Conservation (phyloP, 2,113 vertebrate species). For the Athene noctua region DNA sequence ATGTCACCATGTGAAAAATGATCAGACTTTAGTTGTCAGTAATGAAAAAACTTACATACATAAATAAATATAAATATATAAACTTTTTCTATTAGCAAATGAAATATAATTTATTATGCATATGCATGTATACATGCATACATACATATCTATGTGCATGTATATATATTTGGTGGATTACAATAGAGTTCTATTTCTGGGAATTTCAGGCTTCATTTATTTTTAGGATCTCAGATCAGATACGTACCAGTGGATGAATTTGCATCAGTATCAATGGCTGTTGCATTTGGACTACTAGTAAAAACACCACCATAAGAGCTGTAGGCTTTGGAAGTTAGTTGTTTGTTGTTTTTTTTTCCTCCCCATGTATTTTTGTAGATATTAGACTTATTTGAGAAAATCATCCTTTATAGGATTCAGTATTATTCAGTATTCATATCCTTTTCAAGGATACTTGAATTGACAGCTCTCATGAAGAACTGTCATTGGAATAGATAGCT, state of each 20-base stretch:
- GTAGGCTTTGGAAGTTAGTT: not conserved
- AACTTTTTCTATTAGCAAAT: not conserved
- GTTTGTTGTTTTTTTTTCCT: no score
- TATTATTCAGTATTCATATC: not conserved
- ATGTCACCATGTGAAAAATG: not conserved
- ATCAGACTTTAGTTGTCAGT: not conserved
- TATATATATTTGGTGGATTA: not conserved
- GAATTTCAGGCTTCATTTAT: not conserved
- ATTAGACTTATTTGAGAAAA: not conserved
- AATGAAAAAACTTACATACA: not conserved
- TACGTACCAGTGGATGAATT: not conserved
- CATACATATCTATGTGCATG: not conserved
- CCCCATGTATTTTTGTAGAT: not conserved
- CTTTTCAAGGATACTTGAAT: not conserved
- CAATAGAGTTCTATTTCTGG: not conserved
- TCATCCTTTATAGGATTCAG: not conserved
- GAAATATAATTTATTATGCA: not conserved
- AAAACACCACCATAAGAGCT: not conserved
- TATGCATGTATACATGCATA: not conserved
- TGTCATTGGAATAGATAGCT: not conserved
- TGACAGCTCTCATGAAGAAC: not conserved
- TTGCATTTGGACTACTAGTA: not conserved
- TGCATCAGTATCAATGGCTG: not conserved
- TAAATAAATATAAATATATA: not conserved
- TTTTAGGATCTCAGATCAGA: not conserved